Conservation (phyloP, 2,888 invertebrate species). For the Eumerus sabulonum region DNA sequence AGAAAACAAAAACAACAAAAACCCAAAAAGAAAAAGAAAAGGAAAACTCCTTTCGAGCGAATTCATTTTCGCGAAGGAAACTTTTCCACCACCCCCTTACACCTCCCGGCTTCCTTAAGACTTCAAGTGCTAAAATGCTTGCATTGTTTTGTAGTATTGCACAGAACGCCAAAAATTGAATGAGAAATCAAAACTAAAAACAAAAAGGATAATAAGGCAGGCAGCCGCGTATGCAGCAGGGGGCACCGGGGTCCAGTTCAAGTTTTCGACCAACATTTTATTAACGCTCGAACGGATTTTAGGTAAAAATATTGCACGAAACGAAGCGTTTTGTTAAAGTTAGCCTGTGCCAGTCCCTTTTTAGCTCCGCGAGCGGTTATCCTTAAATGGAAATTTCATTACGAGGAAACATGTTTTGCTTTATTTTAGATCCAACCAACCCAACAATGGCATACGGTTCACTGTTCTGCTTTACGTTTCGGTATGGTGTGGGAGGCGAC, state of each 20-base stretch:
- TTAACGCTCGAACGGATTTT: conserved; percentile 43
- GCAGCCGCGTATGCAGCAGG: background rate
- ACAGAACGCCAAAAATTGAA: no score
- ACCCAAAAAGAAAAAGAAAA: background rate
- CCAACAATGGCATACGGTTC: background rate
- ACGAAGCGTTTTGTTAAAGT: conserved; percentile 3
- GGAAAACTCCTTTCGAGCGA: conserved; percentile 13
- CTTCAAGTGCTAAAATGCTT: conserved; percentile 55
- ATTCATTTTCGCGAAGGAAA: conserved; percentile 43
- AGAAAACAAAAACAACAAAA: no score
- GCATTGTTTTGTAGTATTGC: conserved; percentile 45
- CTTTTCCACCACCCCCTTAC: conserved; percentile 18
- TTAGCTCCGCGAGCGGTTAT: background rate
- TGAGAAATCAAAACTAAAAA: no score
- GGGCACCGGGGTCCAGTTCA: conserved; percentile 9
- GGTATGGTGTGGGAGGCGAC: no score
- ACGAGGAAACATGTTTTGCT: conserved; percentile 39
- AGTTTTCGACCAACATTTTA: conserved; percentile 50
- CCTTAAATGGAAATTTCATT: conserved; percentile 36
- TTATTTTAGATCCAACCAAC: conserved; percentile 13
- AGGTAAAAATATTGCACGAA: conserved; percentile 35
- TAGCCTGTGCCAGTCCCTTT: background rate
- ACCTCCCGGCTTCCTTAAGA: conserved; percentile 1
- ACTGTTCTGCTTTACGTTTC: no score
- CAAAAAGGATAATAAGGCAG: no score